Evolutionary conservation across 2,797 vertebrate species (phyloP), one percentile per base, ranked within the genome.

Genomic region (Percopsis omiscomaycus): DNA sequence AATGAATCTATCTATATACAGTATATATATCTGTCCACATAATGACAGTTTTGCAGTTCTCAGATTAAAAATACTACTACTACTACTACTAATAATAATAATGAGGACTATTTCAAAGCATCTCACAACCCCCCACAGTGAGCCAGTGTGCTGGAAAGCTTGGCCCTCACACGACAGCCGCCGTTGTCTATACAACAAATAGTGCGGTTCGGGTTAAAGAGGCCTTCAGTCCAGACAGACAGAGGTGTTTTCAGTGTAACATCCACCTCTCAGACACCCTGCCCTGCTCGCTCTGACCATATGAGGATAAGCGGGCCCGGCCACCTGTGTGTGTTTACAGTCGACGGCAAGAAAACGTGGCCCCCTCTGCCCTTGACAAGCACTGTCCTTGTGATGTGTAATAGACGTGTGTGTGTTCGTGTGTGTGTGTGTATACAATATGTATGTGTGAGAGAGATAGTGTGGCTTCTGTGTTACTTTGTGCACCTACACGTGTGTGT

Each of bases 241-340:
- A 16, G 62, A 60, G 62, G 4, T 53, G 59, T 63, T 66, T 64
- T 76, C 59, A 64, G 66, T 30, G 62, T 59, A n/a, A 37, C 72
- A 78, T 64, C 82, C 79, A 73, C 71, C 64, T 73, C 32, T 67
- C 72, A 75, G 63, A 70, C 80, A 53, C 46, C 47, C 51, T 16
- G 53, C 56, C 46, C 65, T 61, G 49, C 5, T 47, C 42, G 27
- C 55, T 2, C 44, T 64, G 65, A 68, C 73, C 55, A 30, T 68
- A 56, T 66, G 72, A 74, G 71, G 71, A 74, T 48, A 64, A 66
- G 50, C 56, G 55, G 66, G 55, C 68, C 46, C 28, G 77, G 73
- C 78, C 80, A 81, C 81, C 82, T 81, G 83, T 56, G 68, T 69
- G 70, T 87, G 81, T 87, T 88, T 84, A 80, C 65, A 82, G 81